Base-by-base conservation (phyloP, 30 jellyfish, hydroid and myxozoan genomes). In the Hydractinia echinata region DNA sequence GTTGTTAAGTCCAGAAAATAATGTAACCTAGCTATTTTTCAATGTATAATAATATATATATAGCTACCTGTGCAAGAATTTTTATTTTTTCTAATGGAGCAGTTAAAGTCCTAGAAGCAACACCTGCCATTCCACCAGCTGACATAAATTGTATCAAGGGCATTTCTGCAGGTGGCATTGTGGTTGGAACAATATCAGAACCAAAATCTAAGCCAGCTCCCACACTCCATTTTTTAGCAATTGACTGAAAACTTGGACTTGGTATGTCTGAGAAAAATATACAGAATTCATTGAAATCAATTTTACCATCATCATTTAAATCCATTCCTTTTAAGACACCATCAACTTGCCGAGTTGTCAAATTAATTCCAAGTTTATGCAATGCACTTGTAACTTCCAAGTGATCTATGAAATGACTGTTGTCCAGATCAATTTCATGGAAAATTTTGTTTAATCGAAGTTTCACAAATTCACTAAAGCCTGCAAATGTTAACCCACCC, bases 91-190 rank as follows among this genome's bases (percentile, higher is more conserved):
- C 96, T 48, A 89, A 68, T 4, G 96, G 96, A 10, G 96, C 96
- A 78, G 96, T 89, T 67, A 84, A 87, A 3, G 96, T 89, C 76
- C 96, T 79, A 19, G 96, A 89, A 8, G 89, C 96, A 5, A 89
- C 95, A 16, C 96, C 96, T n/a, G 94, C 96, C 77, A 85, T 68
- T 53, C 96, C 96, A 10, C 96, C 96, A 39, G 96, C 96, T 52
- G 84, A 61, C 91, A 89, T 83, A 60, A 89, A 89, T 62, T 85
- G 87, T 84, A 82, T 73, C 5, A 89, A 82, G 8, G 96, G 95
- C 61, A 89, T 88, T 67, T 89, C 96, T 19, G 94, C 73, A 19
- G 96, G 96, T 4, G 96, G 96, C 9, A 89, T 49, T 10, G 95
- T 69, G 14, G 95, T 76, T 6, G 96, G 96, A 11, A 83, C 96